Evolutionary conservation across 1,140 invertebrate species (phyloP).

Genomic region (Ostrea edulis): DNA sequence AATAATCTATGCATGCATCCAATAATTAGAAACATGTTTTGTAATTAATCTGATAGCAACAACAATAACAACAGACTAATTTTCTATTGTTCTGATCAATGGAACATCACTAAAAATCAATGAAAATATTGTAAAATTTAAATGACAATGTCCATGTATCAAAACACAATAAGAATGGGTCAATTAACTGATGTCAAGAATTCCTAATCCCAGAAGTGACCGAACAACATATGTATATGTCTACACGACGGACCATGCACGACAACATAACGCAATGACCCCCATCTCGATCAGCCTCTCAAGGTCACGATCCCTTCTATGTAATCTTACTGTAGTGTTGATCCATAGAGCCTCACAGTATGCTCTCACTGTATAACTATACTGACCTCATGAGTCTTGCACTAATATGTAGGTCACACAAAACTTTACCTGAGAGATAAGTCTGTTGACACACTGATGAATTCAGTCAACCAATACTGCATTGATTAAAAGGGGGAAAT

Average conservation of each 20-base stretch:
- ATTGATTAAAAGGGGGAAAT: conserved; percentile 44
- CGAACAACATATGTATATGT: not conserved
- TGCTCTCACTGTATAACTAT: not conserved
- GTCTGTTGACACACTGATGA: conserved; percentile 32
- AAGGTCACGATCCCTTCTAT: not conserved
- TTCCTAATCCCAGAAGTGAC: not conserved
- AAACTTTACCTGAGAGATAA: conserved; percentile 37
- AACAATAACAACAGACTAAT: too few relatives aligned
- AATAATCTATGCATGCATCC: too few relatives aligned
- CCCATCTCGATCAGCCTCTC: not conserved
- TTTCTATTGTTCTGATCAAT: too few relatives aligned
- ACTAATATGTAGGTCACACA: conserved; percentile 15
- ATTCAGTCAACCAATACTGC: conserved; percentile 31
- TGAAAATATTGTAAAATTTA: too few relatives aligned
- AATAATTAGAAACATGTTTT: too few relatives aligned
- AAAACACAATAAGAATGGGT: too few relatives aligned
- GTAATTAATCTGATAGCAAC: too few relatives aligned
- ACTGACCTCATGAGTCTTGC: not conserved
- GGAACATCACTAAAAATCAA: too few relatives aligned
- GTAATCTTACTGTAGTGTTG: not conserved
- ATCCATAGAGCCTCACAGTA: not conserved
- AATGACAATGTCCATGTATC: too few relatives aligned
- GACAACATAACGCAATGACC: not conserved
- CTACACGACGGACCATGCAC: not conserved
- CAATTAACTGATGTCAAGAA: not conserved